phyloP scores from a whole-genome alignment of 1,140 invertebrate genomes.

The Cydia amplana region DNA sequence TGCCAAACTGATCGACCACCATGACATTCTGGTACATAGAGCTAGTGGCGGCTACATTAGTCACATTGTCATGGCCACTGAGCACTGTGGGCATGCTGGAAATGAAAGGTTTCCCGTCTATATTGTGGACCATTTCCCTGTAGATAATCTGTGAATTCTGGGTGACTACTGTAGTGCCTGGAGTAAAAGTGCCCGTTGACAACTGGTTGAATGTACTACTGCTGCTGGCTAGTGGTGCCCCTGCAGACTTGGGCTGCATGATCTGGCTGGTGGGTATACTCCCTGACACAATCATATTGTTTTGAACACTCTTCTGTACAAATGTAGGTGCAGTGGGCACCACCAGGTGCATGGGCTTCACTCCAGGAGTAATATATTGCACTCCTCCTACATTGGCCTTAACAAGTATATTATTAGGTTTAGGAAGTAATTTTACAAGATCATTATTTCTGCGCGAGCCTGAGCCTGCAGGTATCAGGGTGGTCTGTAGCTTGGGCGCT shows the following conservation, averaged over 20 bases:
- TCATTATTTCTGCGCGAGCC: constrained; percentile 47
- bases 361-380: constrained; percentile 64
- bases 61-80: constrained; percentile 57
- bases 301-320: constrained; percentile 71
- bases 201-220: constrained; percentile 59
- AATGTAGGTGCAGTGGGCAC: constrained; percentile 66
- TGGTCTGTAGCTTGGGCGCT: constrained; percentile 48
- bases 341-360: constrained; percentile 69
- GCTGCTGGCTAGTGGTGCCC: constrained; percentile 45
- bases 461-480: constrained; percentile 47
- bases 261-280: constrained; percentile 49
- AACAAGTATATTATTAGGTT: constrained; percentile 65
- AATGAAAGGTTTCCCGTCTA: constrained; percentile 71
- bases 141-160: constrained; percentile 76
- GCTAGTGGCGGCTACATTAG: constrained; percentile 62
- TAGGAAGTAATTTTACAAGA: constrained; percentile 65
- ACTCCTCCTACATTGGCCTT: constrained; percentile 66
- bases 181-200: constrained; percentile 54
- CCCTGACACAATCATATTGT: constrained; percentile 64
- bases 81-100: constrained; percentile 62
- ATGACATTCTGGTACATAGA: constrained; percentile 76
- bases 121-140: constrained; percentile 71
- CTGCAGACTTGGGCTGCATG: constrained; percentile 53
- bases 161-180: constrained; percentile 67
- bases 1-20: constrained; percentile 73